Base-by-base conservation (phyloP, 2,797 vertebrate species). In the Xenentodon cancila region DNA sequence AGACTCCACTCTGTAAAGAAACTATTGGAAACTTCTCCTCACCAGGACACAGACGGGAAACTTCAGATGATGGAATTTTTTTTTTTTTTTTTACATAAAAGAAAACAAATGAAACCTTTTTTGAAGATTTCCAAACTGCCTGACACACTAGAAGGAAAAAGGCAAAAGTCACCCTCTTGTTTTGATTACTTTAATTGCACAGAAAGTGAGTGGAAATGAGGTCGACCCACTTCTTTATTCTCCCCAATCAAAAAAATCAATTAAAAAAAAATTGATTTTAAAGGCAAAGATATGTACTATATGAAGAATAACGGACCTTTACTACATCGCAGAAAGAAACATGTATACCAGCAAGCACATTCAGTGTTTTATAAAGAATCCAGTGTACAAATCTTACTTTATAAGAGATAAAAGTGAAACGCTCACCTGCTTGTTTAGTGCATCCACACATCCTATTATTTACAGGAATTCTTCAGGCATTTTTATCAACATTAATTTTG, bases 61-160 rank as follows among this genome's bases (percentile, higher is more conserved):
- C 55, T 45, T 57, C 67, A 59, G 53, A 68, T 19, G 9, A 49
- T 51, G 20, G 53, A 48, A 20, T 50, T 37, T 42, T 73, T 64
- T 64, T 32, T 32, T n/a, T n/a, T n/a, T n/a, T n/a, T n/a, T 34
- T 34, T 34, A 8, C 9, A 34, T 11, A 9, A 37, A 62, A 53
- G 44, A 30, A 48, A 71, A 52, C 25, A 25, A 25, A 25, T 5
- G 59, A 48, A 49, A 19, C 49, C 9, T 12, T 45, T 45, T 45
- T 44, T 32, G 44, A 73, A 68, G 52, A 43, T 43, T 52, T 77
- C 71, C 16, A 40, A 57, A 68, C 48, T 48, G 21, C 16, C 67
- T 53, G 18, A 62, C 4, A 30, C 44, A 55, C 50, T 73, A 68
- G 78, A 81, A 85, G 82, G 78, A 83, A 77, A 85, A 73, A 65